Base-by-base conservation (phyloP, 2,888 invertebrate genomes). In the Dromius quadrimaculatus region DNA sequence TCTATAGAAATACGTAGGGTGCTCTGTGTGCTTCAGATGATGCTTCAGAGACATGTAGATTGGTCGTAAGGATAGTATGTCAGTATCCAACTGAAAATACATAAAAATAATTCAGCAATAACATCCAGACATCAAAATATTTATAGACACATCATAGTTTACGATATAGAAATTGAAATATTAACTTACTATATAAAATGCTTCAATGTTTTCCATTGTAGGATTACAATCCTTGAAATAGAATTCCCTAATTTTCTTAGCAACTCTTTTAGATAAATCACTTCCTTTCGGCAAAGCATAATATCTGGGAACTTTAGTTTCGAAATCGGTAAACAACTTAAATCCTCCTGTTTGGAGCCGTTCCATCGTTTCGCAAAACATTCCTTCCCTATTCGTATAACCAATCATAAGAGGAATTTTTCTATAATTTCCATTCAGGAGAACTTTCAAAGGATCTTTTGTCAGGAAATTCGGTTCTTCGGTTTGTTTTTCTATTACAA, bases 171-270 rank as follows among this genome's bases (percentile, higher is more conserved):
- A 54, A 54, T 28, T 54, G 28, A 54, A 23, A 50, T 15, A 22
- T 23, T 23, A 54, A 59, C 72, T 72, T 73, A 77, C 77, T 70
- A 74, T 34, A 64, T 80, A 76, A 73, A 82, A 81, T 71, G 81
- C 77, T 34, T 83, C 77, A 2, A 84, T 77, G 22, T 82, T 81
- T 17, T 82, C 76, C 57, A 71, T 75, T 1, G 79, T 78, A 1
- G 84, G 80, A 61, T 81, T 78, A 23, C 81, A 78, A 9, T 83
- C 81, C 1, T 81, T 83, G 74, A 83, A 86, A 75, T 85, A 85
- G 5, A 80, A 77, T 13, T 82, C 72, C 41, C 81, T 81, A 5
- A 87, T 78, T 74, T 79, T 78, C 1, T 79, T 75, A 0, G 84
- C 85, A 23, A 83, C 79, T 8, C 76, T 75, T 28, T 74, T 77